phyloP scores from a whole-genome alignment of 2,888 invertebrate species.

The Noctua fimbriata region DNA sequence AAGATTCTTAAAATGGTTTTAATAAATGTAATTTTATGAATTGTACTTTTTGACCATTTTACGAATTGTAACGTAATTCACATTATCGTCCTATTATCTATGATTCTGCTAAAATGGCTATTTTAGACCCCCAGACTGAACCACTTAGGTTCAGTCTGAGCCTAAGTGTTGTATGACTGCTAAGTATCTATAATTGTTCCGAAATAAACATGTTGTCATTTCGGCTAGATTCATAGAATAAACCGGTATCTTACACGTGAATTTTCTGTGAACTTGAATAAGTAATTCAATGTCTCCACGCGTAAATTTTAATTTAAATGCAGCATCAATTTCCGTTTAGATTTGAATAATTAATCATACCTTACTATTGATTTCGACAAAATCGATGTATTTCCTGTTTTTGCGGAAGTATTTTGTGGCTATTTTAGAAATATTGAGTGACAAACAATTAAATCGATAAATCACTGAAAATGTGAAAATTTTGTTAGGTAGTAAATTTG shows the following conservation, averaged over 20 bases:
- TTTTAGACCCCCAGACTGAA: too few relatives aligned
- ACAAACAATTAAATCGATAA: background rate
- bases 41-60: too few relatives aligned
- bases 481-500: background rate
- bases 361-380: background rate
- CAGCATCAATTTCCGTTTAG: conserved; percentile 19
- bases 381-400: conserved; percentile 25
- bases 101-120: too few relatives aligned
- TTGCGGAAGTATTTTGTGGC: conserved; percentile 20
- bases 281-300: conserved; percentile 39
- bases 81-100: too few relatives aligned
- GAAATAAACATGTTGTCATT: background rate
- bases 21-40: too few relatives aligned
- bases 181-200: background rate
- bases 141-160: too few relatives aligned
- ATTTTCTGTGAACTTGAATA: conserved; percentile 38
- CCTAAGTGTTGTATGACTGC: background rate
- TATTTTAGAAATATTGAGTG: background rate
- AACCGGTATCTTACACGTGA: background rate
- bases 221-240: background rate
- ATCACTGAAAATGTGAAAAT: background rate
- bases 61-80: too few relatives aligned
- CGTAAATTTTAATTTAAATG: conserved; percentile 6
- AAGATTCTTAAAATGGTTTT: too few relatives aligned
- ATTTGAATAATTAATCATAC: conserved; percentile 24